Base-by-base conservation (phyloP, 2,888 invertebrate species). In the Rhorus exstirpatorius region DNA sequence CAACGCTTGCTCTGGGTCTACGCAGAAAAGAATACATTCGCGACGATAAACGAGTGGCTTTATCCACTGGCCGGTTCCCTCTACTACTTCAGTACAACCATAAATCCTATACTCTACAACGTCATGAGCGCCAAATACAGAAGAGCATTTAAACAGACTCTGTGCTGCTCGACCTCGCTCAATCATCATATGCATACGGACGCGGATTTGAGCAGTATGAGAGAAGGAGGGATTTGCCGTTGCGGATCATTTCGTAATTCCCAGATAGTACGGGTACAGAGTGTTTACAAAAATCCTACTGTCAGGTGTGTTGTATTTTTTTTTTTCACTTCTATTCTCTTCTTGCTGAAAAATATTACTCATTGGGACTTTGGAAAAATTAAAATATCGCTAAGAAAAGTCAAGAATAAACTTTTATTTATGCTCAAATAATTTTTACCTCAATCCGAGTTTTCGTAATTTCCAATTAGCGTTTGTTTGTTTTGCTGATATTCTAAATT, bases 41-140 rank as follows among this genome's bases (percentile, higher is more conserved):
- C 91, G 93, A 94, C 75, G 93, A 94, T 97, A 88, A 97, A 97
- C 92, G 96, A 96, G 89, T 96, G 96, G 95, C 94, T 97, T 85
- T 97, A 96, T 93, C 96, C 96, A 87, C 94, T 96, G 8, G 96
- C 97, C 10, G 98, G 97, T 0, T 95, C 96, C 81, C 95, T 97
- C 75, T 98, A 97, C 93, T 98, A 97, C 93, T 95, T 97, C 82
- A 93, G 94, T 10, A 96, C 96, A 12, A 97, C 97, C 0, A 95
- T 97, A 85, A 98, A 98, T 93, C 98, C 97, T 0, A 96, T 98
- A 84, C 93, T 98, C 0, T 97, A 98, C 92, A 98, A 97, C 91
- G 95, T 97, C 1, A 97, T 98, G 97, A 95, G 94, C 77, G 93
- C 90, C 89, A 96, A 96, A 88, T 98, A 97, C 93, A 94, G 97